A percentile compares a stretch with the other conserved stretches of the same genome.
phyloP scores from a whole-genome alignment of 2,888 invertebrate genomes.

The Campoplex capitator region DNA sequence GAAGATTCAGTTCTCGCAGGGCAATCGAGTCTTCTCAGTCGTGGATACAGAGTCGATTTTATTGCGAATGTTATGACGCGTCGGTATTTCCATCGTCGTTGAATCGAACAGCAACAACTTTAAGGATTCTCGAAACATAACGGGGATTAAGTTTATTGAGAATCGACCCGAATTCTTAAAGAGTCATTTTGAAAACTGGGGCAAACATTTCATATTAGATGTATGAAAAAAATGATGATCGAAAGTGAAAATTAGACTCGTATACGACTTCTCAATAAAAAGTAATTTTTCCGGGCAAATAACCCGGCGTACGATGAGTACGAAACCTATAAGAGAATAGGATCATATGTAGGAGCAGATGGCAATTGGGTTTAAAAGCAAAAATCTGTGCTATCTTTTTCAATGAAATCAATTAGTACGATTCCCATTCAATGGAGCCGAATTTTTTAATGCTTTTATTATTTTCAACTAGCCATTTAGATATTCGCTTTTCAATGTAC shows the following conservation, averaged over 20 bases:
- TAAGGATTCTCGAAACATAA: not conserved
- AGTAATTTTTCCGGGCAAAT: not conserved
- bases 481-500: constrained; percentile 2
- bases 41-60: not conserved
- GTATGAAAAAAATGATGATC: not conserved
- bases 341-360: not conserved
- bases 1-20: not conserved
- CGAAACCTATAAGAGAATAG: not conserved
- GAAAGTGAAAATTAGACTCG: not conserved
- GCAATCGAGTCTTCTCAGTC: not conserved
- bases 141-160: not conserved
- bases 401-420: constrained; percentile 26
- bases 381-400: not conserved
- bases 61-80: not conserved
- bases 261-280: not conserved
- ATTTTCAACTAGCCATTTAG: constrained; percentile 1
- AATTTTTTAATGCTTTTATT: not conserved
- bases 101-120: not conserved
- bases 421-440: constrained; percentile 1
- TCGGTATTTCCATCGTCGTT: not conserved
- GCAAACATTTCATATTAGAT: not conserved
- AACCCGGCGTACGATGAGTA: not conserved
- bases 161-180: not conserved
- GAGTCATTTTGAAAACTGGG: not conserved
- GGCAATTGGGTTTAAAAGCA: constrained; percentile 3